phyloP scores from a whole-genome alignment of 2,113 vertebrate species.

The Colistium nudipinnis region DNA sequence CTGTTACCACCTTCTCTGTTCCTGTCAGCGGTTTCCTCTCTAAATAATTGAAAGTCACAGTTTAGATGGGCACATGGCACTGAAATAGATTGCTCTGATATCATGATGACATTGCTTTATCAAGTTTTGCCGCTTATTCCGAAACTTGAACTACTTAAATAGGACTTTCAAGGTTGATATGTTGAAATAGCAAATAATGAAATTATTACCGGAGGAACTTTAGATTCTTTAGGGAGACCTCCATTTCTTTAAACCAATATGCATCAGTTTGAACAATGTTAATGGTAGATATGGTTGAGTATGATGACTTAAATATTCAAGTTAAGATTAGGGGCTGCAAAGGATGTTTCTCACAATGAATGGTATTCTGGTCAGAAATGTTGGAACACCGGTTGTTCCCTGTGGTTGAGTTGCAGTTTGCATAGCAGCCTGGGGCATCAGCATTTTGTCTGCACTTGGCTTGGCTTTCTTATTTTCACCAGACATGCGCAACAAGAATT shows the following conservation, averaged over 20 bases:
- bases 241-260: not conserved
- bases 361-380: slow-evolving; percentile 1
- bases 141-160: not conserved
- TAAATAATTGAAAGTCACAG: slow-evolving; percentile 17
- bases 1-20: slow-evolving; percentile 46
- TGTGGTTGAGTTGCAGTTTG: not conserved
- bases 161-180: too few relatives aligned
- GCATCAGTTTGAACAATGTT: not conserved
- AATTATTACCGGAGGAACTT: not conserved
- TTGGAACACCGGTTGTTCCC: not conserved
- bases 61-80: not conserved
- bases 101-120: slow-evolving; percentile 11
- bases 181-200: not conserved
- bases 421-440: not conserved
- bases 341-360: not conserved
- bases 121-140: not conserved
- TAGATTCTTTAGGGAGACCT: not conserved
- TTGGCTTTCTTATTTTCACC: too few relatives aligned
- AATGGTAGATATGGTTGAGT: not conserved
- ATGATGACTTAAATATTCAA: not conserved
- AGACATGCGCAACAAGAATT: too few relatives aligned
- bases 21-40: slow-evolving; percentile 44
- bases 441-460: too few relatives aligned
- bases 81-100: slow-evolving; percentile 27
- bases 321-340: not conserved